A percentile compares a stretch with the other conserved stretches of the same genome.
These are phyloP conservation scores for Mesochorus sp. DNA, from an alignment of 2,888 invertebrate species.

Conservation along the genomic window DNA sequence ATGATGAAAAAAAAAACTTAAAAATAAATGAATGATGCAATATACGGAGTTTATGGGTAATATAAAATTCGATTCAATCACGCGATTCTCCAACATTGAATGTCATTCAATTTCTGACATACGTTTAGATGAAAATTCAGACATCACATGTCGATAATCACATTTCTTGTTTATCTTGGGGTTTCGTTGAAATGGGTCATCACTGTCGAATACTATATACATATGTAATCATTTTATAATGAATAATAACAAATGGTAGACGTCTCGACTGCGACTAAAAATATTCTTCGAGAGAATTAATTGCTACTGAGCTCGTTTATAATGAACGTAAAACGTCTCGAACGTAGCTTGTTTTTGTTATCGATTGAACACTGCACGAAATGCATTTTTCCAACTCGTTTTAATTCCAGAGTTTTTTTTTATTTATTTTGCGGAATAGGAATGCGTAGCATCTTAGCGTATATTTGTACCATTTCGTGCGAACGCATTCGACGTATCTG, in stretches of 20 bases:
- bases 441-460: too few species aligned
- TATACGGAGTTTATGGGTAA: background rate
- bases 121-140: background rate
- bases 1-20: background rate
- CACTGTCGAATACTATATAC: background rate
- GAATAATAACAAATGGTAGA: conserved; percentile 14
- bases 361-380: too few species aligned
- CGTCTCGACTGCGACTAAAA: too few species aligned
- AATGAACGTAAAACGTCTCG: too few species aligned
- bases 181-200: conserved; percentile 23
- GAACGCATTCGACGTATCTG: conserved; percentile 56
- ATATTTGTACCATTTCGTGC: conserved; percentile 45
- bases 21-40: conserved; percentile 2
- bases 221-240: background rate
- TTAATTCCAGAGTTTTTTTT: too few species aligned
- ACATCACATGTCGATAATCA: background rate
- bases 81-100: background rate
- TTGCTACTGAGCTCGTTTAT: too few species aligned
- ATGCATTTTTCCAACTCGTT: too few species aligned
- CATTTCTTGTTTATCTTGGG: background rate
- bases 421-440: too few species aligned
- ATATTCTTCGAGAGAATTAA: too few species aligned
- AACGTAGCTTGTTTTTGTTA: too few species aligned
- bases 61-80: background rate
- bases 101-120: conserved; percentile 26